Conservation (phyloP, 1,140 invertebrate species). For the Plectrocnemia conspersa region DNA sequence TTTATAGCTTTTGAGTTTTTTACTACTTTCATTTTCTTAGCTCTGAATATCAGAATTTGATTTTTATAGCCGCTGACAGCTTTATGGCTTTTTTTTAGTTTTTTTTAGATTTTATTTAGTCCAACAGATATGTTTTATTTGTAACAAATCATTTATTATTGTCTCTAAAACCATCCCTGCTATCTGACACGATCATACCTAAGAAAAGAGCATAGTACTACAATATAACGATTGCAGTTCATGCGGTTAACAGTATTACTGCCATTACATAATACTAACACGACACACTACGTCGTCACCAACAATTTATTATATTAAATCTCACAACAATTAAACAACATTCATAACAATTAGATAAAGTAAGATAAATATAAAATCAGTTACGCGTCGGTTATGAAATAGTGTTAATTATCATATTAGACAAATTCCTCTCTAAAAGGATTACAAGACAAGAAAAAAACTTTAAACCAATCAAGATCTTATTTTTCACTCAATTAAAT, state of each 20-base stretch:
- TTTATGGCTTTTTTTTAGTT: neutral
- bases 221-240: slow-evolving; percentile 13
- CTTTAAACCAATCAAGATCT: neutral
- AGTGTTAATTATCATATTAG: neutral
- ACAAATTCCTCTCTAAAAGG: neutral
- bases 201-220: slow-evolving; percentile 10
- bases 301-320: slow-evolving; percentile 4
- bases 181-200: neutral
- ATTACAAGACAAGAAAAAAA: neutral
- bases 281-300: slow-evolving; percentile 3
- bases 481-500: neutral
- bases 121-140: neutral
- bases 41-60: too few relatives aligned
- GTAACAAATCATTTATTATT: neutral
- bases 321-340: slow-evolving; percentile 2
- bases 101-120: slow-evolving; percentile 1
- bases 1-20: too few relatives aligned
- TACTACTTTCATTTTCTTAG: too few relatives aligned
- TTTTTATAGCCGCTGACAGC: too few relatives aligned
- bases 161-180: neutral
- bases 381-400: neutral
- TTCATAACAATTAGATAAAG: neutral
- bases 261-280: slow-evolving; percentile 4
- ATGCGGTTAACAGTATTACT: slow-evolving; percentile 11
- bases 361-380: neutral